Conservation (phyloP, 2,797 vertebrate genomes). For the Eulemur rubriventer region DNA sequence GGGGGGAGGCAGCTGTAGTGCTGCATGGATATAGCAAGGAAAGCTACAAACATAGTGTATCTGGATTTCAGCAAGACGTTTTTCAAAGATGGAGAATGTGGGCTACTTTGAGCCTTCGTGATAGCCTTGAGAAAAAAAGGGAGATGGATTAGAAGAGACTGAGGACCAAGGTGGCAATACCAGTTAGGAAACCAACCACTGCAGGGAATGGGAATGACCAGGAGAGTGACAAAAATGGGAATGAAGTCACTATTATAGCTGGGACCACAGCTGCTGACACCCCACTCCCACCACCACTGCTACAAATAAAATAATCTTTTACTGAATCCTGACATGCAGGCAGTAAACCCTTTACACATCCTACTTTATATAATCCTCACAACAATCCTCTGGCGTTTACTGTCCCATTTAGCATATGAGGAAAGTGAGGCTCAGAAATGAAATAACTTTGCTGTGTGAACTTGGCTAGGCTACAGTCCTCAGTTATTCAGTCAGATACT, state of each 20-base stretch:
- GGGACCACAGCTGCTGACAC: background rate
- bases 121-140: background rate
- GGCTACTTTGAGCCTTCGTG: background rate
- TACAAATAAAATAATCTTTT: background rate
- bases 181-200: background rate
- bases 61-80: background rate
- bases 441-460: background rate
- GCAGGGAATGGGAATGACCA: background rate
- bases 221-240: rapidly evolving
- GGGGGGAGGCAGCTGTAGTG: background rate
- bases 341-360: background rate
- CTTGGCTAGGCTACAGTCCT: background rate
- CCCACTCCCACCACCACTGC: no score
- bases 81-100: background rate
- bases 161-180: background rate
- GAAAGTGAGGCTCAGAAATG: background rate
- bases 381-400: background rate
- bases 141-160: background rate
- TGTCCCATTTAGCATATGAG: background rate
- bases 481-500: background rate
- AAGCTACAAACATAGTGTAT: background rate
- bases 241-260: no score
- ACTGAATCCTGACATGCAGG: background rate
- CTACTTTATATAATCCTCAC: background rate
- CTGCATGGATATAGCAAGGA: background rate